Evolutionary conservation across 1,140 invertebrate genomes (phyloP).

Genomic region (Euwallacea fornicatus): DNA sequence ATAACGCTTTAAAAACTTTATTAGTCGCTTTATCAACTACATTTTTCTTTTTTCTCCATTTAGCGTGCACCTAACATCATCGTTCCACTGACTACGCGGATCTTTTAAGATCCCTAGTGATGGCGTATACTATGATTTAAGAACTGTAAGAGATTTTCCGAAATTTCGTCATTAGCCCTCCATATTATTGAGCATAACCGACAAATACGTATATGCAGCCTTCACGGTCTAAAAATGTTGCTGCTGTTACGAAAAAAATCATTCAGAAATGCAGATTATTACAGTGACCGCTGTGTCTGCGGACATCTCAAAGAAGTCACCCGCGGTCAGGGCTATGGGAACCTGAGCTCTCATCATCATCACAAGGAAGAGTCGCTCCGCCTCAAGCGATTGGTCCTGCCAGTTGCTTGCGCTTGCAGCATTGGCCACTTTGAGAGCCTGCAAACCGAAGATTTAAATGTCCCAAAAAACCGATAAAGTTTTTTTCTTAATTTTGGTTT

Average conservation of each 20-base stretch:
- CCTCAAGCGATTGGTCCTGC: neutral
- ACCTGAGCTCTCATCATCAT: conserved; percentile 21
- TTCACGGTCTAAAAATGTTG: conserved; percentile 14
- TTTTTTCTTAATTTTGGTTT: neutral
- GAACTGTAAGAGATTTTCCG: too few species aligned
- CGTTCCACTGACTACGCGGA: too few species aligned
- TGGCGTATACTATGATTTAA: too few species aligned
- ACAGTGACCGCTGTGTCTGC: conserved; percentile 15
- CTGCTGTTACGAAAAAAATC: neutral
- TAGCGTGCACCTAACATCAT: too few species aligned
- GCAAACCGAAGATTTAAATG: too few species aligned
- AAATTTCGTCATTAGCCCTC: too few species aligned
- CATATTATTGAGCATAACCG: conserved; percentile 16
- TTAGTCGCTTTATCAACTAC: too few species aligned
- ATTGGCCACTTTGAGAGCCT: conserved; percentile 5
- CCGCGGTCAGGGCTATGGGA: conserved; percentile 11
- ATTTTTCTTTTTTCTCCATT: too few species aligned
- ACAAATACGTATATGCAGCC: conserved; percentile 21
- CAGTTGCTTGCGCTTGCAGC: conserved; percentile 17
- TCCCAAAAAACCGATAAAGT: too few species aligned
- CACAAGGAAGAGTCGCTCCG: conserved; percentile 1
- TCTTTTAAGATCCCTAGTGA: too few species aligned
- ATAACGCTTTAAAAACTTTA: too few species aligned
- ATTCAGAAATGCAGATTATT: neutral
- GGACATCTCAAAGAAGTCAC: conserved; percentile 24